Percentiles rank a stretch among this genome's conserved stretches.
Evolutionary conservation across 1,140 invertebrate genomes (phyloP).

Genomic region (Nephotettix cincticeps): DNA sequence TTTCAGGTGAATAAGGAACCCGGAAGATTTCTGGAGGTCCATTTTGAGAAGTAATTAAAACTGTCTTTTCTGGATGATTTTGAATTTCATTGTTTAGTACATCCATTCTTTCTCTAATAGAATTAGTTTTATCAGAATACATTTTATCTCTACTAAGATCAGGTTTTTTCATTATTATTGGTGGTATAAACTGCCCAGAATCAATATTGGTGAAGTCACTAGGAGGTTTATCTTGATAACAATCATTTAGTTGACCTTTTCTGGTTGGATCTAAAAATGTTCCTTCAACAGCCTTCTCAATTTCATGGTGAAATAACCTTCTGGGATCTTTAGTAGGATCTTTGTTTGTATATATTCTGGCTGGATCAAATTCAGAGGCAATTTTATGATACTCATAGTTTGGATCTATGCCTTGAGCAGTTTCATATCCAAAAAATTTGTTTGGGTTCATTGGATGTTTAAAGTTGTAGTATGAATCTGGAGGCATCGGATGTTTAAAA

Average conservation of each 20-base stretch:
- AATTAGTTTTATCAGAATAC: background rate
- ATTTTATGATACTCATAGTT: constrained; percentile 21
- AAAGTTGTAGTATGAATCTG: constrained; percentile 9
- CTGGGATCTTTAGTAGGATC: constrained; percentile 3
- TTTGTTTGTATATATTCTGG: constrained; percentile 1
- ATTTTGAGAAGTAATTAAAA: constrained; percentile 9
- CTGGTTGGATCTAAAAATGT: background rate
- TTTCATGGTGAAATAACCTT: constrained; percentile 2
- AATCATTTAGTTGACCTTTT: background rate
- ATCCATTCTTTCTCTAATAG: background rate
- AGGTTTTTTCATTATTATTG: constrained; percentile 7
- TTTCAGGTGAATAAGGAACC: constrained; percentile 5
- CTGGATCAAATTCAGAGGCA: background rate
- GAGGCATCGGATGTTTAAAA: background rate
- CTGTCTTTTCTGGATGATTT: constrained; percentile 3
- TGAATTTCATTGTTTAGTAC: background rate
- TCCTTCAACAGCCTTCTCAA: background rate
- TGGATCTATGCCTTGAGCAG: background rate
- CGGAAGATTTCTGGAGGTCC: background rate
- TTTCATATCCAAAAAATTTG: constrained; percentile 12
- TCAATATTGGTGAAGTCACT: background rate
- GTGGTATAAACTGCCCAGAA: background rate
- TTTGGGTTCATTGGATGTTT: constrained; percentile 8
- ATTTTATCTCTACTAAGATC: background rate
- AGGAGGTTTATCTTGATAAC: background rate